Base-by-base conservation (phyloP, 92 coral and sea anemone species). In the Zoanthus sansibaricus region DNA sequence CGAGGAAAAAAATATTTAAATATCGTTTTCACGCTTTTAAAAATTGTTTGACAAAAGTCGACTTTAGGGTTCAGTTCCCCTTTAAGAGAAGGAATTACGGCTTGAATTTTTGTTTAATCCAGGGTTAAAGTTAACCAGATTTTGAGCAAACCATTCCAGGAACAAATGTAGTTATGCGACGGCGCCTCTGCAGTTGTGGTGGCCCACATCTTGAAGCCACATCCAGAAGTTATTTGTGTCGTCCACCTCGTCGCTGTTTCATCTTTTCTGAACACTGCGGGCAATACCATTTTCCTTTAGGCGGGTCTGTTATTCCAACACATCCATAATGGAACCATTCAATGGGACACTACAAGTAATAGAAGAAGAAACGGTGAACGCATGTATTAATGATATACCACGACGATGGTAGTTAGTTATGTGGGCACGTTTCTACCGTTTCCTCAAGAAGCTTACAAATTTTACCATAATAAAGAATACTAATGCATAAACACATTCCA, bases 251-350 rank as follows among this genome's bases (percentile, higher is more conserved):
- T 56, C 94, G 92, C 72, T 97, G 98, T 62, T 92, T 93, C 93
- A 94, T 91, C 52, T 91, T 94, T 10, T 72, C 87, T 37, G 86
- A 78, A 82, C 99, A 97, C 16, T 97, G 98, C 9, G 99, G 99
- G 75, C 99, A 97, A 82, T 90, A 97, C 99, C 99, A 97, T 77
- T 97, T 97, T 72, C 99, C 99, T 82, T 97, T 96, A 0, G 99
- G 99, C 3, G 99, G 95, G 49, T 95, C 99, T 11, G 95, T 89
- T 10, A 97, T 91, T 20, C 98, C 98, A 46, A 97, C 99, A 83
- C 99, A 97, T 10, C 99, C 99, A 54, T 97, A 97, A 71, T 97
- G 99, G 70, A 97, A 97, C 99, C 99, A 97, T 71, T 97, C 99
- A 58, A 93, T 97, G 7, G 97, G 89, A 66, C 99, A 97, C 99